phyloP scores from a whole-genome alignment of 2,113 vertebrate species.

The Mormyrus lacerda region DNA sequence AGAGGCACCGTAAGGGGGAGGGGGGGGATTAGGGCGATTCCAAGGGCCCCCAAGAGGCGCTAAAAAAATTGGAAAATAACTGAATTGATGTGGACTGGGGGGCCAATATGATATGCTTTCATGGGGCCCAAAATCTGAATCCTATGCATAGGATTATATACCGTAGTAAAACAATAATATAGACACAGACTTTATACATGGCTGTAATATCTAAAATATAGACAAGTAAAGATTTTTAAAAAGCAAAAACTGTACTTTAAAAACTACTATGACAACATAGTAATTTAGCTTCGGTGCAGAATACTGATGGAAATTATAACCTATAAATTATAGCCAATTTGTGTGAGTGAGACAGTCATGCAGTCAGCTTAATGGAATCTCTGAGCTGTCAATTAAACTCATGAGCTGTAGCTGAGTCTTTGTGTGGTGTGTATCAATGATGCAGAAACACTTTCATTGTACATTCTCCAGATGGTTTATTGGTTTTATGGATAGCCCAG shows the following conservation, averaged over 20 bases:
- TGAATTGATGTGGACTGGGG: no score
- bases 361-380: not conserved
- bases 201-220: not conserved
- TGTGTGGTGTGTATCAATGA: not conserved
- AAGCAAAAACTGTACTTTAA: not conserved
- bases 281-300: not conserved
- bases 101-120: no score
- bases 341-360: not conserved
- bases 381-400: not conserved
- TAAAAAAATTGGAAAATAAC: no score
- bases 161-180: not conserved
- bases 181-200: not conserved
- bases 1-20: no score
- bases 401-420: not conserved
- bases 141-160: not conserved
- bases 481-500: not conserved
- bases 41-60: no score
- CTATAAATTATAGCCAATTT: not conserved
- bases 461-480: not conserved
- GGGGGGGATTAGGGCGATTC: no score
- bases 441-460: not conserved
- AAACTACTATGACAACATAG: not conserved
- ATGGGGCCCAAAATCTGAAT: not conserved
- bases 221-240: not conserved
- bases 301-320: not conserved